Base-by-base conservation (phyloP, 2,888 invertebrate species). In the Endomychus coccineus region DNA sequence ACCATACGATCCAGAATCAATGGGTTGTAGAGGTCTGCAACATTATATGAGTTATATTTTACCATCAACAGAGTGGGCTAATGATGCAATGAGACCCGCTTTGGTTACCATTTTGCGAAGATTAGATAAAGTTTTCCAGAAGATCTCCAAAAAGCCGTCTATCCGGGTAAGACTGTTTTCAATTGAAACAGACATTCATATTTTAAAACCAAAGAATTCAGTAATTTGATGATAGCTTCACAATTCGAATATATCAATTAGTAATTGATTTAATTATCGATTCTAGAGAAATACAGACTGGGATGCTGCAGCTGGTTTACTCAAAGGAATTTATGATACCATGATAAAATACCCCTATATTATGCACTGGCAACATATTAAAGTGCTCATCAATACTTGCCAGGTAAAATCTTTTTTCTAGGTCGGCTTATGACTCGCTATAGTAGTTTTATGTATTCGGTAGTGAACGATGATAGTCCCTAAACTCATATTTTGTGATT, bases 1-100 rank as follows among this genome's bases (percentile, higher is more conserved):
- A 0, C 96, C 97, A 0, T 97, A 97, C 65, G 98, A 98, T 69
- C 88, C 95, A 0, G 84, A 86, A 50, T 95, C 97, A 0, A 95
- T 98, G 91, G 88, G 85, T 0, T 96, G 96, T 53, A 77, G 88
- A 17, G 96, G 96, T 0, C 69, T 97, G 1, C 90, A 92, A 55
- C 78, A 85, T 45, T 96, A 91, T 56, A 91, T 90, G 89, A 86
- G 83, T 39, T 83, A 84, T 49, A 82, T 98, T 34, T 69, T 98
- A 34, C 97, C 97, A 0, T 83, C 88, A 1, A 94, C 91, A 0
- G 96, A 98, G 59, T 98, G 98, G 94, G 83, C 89, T 0, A 87
- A 89, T 53, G 92, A 94, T 58, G 80, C 88, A 0, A 77, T 96
- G 62, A 71, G 94, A 42, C 94, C 96, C 5, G 87, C 95, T 0